phyloP scores from a whole-genome alignment of 2,888 invertebrate species.

The Tinea semifulvella region DNA sequence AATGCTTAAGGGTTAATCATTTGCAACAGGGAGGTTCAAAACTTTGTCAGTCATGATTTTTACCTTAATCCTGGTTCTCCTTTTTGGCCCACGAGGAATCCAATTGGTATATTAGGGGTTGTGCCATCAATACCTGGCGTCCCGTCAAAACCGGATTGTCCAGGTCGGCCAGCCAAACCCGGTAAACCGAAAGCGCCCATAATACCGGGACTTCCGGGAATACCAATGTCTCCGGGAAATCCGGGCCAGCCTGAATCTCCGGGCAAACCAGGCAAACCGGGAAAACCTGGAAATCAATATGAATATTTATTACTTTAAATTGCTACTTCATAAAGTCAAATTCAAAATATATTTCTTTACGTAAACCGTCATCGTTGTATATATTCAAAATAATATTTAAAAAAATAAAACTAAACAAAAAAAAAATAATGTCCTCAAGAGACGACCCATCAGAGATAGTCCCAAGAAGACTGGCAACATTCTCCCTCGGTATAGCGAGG shows the following conservation, averaged over 20 bases:
- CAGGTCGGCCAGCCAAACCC: constrained; percentile 56
- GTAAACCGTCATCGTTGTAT: too few species aligned
- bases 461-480: too few species aligned
- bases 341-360: too few species aligned
- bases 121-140: constrained; percentile 59
- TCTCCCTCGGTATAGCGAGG: too few species aligned
- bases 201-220: constrained; percentile 30
- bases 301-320: too few species aligned
- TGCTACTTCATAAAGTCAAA: neutral
- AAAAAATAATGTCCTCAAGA: too few species aligned
- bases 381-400: too few species aligned
- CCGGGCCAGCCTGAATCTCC: constrained; percentile 53
- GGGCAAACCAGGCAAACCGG: constrained; percentile 45
- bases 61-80: constrained; percentile 53
- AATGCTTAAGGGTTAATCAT: too few species aligned
- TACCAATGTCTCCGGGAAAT: constrained; percentile 33
- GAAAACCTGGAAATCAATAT: constrained; percentile 41
- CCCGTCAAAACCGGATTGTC: constrained; percentile 61
- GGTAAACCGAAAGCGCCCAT: constrained; percentile 53
- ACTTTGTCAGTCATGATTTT: too few species aligned
- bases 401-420: too few species aligned
- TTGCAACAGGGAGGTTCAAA: too few species aligned
- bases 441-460: too few species aligned
- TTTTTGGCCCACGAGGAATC: constrained; percentile 48
- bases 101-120: constrained; percentile 37